These are phyloP conservation scores for Pardosa pseudoannulata DNA, from an alignment of 2,888 invertebrate genomes.

Conservation along the genomic window DNA sequence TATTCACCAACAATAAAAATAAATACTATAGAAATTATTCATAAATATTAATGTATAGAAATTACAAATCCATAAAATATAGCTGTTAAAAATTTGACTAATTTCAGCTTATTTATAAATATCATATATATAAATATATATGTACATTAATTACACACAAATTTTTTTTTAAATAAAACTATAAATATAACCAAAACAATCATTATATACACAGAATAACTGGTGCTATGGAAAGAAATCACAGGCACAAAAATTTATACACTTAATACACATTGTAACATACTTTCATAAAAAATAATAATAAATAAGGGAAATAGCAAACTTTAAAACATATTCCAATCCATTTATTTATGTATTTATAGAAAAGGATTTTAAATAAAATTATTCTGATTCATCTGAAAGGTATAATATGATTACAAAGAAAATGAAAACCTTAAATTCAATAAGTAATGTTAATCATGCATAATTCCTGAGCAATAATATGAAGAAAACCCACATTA, in stretches of 20 bases:
- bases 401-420: too few species aligned
- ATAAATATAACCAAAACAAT: background rate
- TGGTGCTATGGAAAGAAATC: background rate
- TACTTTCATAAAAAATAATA: too few species aligned
- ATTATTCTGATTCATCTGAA: too few species aligned
- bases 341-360: too few species aligned
- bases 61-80: background rate
- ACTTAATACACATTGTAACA: background rate
- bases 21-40: background rate
- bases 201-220: background rate
- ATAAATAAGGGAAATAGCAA: too few species aligned
- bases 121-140: slow-evolving; percentile 13
- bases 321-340: background rate
- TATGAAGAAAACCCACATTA: slow-evolving; percentile 1
- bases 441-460: too few species aligned
- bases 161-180: background rate
- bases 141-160: background rate
- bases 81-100: background rate
- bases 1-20: background rate
- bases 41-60: background rate
- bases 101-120: background rate
- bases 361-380: too few species aligned
- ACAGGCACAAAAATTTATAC: background rate
- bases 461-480: background rate
- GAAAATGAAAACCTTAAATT: too few species aligned